Conservation (phyloP, 2,797 vertebrate genomes). For the Cyclura pinguis region DNA sequence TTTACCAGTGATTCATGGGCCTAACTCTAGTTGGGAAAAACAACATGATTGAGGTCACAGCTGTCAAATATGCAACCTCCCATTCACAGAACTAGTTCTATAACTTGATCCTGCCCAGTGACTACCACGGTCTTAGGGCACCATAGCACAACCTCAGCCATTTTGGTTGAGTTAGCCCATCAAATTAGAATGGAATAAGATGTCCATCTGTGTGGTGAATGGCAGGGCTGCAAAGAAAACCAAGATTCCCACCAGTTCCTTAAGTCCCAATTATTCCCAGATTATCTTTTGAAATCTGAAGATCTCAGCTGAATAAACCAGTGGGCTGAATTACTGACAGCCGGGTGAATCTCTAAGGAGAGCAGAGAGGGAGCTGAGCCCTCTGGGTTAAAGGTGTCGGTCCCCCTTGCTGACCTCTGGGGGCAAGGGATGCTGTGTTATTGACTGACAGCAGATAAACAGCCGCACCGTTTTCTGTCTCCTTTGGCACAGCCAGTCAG, state of each 20-base stretch:
- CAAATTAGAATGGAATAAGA: conserved; percentile 84
- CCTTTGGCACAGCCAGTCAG: conserved; percentile 62
- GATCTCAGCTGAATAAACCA: conserved; percentile 92
- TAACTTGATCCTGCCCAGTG: conserved; percentile 52
- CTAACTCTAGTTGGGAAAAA: no score
- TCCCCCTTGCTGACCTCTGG: conserved; percentile 85
- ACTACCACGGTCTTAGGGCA: conserved; percentile 84
- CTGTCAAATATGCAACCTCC: no score
- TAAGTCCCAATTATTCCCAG: conserved; percentile 95
- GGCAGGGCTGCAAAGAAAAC: conserved; percentile 79
- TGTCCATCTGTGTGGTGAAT: conserved; percentile 88
- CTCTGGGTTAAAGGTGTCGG: conserved; percentile 88
- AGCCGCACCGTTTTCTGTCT: conserved; percentile 70
- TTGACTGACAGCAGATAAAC: conserved; percentile 84
- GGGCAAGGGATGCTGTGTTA: conserved; percentile 84
- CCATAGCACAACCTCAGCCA: conserved; percentile 78
- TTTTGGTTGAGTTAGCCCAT: conserved; percentile 73
- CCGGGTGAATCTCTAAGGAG: conserved; percentile 89
- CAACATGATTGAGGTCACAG: no score
- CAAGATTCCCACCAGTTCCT: conserved; percentile 89
- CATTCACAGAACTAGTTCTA: not conserved
- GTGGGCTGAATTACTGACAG: conserved; percentile 88
- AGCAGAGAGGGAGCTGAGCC: conserved; percentile 83
- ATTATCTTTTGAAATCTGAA: conserved; percentile 93
- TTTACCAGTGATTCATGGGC: no score